Base-by-base conservation (phyloP, 2,113 vertebrate genomes). In the Dunckerocampus dactyliophorus region DNA sequence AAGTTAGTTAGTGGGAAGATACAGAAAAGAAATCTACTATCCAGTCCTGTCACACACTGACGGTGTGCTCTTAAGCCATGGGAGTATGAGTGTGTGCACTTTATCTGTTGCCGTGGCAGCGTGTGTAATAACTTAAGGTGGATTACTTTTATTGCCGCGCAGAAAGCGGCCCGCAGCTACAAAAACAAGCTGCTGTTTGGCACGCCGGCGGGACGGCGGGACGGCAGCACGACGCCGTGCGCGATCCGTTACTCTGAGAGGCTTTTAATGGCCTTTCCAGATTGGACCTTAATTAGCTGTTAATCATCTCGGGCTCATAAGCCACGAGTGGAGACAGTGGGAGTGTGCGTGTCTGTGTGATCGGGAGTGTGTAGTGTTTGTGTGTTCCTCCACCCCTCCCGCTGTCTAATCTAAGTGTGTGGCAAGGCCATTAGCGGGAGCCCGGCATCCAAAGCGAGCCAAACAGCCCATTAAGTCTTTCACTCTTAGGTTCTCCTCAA, bases 231-330 rank as follows among this genome's bases (percentile, higher is more conserved):
- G 17, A 6, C 53, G 17, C 53, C 17, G 6, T 7, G 54, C 7
- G 68, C 79, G 59, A 85, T 88, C 82, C 79, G 86, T 88, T 81
- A 87, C 77, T 58, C 66, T 75, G 78, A 88, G 77, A 82, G 84
- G 57, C 59, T 85, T 86, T 88, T 88, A 86, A 86, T 84, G 79
- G 84, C 75, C 69, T 82, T 75, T 87, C 86, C 87, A 90, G 90
- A 89, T 88, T 91, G 89, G 75, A 74, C 73, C 77, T 87, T 91
- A 92, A 92, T 92, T 90, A 91, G 86, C 88, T 89, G 86, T 89
- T 91, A 91, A 91, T 91, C 87, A 90, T 90, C 85, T 88, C 82
- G 82, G 87, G 79, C 87, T 91, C 88, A 90, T 87, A 86, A 90
- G 80, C 82, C 81, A 78, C 76, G 74, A 60, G 54, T 42, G 79